Conservation (phyloP, 2,888 invertebrate genomes). For the Chymomyza procnemis region DNA sequence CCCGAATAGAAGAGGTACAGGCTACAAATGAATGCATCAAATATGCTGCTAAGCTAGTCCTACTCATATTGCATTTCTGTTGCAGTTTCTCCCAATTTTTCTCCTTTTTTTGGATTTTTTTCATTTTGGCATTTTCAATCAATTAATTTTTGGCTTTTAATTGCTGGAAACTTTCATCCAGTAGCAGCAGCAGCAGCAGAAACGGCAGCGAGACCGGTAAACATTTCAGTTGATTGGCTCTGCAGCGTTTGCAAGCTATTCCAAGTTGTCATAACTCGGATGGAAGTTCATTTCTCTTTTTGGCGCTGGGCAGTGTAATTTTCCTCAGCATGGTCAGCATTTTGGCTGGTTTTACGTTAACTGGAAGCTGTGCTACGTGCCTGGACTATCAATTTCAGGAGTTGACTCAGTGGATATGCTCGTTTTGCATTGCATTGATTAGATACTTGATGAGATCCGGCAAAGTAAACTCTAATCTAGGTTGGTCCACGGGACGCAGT, state of each 20-base stretch:
- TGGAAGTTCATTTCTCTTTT: background rate
- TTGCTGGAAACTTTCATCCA: slow-evolving; percentile 28
- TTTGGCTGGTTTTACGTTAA: background rate
- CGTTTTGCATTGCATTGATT: background rate
- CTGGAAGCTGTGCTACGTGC: background rate
- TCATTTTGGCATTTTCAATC: slow-evolving; percentile 21
- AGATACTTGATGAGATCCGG: background rate
- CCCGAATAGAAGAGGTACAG: slow-evolving; percentile 12
- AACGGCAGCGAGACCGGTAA: background rate
- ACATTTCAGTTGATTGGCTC: background rate
- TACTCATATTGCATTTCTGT: background rate
- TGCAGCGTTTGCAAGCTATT: background rate
- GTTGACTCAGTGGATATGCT: background rate
- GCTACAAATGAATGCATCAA: slow-evolving; percentile 31
- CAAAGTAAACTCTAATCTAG: background rate
- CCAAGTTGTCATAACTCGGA: background rate
- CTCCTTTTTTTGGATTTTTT: too few species aligned
- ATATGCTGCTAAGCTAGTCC: slow-evolving; percentile 31
- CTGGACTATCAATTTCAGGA: background rate
- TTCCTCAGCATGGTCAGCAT: background rate
- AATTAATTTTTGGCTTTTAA: slow-evolving; percentile 48
- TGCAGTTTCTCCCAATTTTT: background rate
- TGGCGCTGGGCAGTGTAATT: background rate
- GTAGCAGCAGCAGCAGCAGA: background rate
- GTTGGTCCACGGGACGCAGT: background rate